Evolutionary conservation across 2,113 vertebrate genomes (phyloP).

Genomic region (Rafetus swinhoei): DNA sequence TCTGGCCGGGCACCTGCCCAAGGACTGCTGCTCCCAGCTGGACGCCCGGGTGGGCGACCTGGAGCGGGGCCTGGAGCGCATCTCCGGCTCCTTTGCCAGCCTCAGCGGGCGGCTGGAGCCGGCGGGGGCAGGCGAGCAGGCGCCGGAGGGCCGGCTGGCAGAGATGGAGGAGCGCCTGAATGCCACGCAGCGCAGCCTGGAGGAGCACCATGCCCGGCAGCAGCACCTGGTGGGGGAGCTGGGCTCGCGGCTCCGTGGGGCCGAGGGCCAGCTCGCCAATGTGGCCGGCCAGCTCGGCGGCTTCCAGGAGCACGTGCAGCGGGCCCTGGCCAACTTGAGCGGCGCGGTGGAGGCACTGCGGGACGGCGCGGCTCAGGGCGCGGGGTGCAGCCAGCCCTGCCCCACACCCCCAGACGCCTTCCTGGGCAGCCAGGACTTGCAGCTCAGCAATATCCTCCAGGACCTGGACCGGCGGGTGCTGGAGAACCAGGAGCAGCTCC

Average conservation of each 20-base stretch:
- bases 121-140: constrained; percentile 30
- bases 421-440: constrained; percentile 37
- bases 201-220: constrained; percentile 73
- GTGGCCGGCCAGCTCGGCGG: neutral
- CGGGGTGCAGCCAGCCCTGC: constrained; percentile 83
- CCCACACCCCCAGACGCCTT: neutral
- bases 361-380: constrained; percentile 74
- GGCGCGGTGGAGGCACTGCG: constrained; percentile 75
- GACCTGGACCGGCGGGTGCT: constrained; percentile 82
- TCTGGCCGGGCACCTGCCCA: constrained; percentile 53
- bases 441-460: constrained; percentile 78
- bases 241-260: constrained; percentile 72
- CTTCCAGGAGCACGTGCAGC: constrained; percentile 35
- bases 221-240: constrained; percentile 16
- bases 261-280: constrained; percentile 64
- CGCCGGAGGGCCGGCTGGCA: constrained; percentile 79
- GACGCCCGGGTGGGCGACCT: constrained; percentile 72
- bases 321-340: constrained; percentile 75
- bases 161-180: constrained; percentile 87
- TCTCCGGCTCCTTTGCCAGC: constrained; percentile 74
- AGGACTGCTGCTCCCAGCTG: constrained; percentile 78
- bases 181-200: constrained; percentile 80
- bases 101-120: constrained; percentile 79
- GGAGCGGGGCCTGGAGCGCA: constrained; percentile 79
- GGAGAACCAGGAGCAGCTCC: constrained; percentile 80